Conservation (phyloP, 2,113 vertebrate genomes). For the Morphnarchus princeps region DNA sequence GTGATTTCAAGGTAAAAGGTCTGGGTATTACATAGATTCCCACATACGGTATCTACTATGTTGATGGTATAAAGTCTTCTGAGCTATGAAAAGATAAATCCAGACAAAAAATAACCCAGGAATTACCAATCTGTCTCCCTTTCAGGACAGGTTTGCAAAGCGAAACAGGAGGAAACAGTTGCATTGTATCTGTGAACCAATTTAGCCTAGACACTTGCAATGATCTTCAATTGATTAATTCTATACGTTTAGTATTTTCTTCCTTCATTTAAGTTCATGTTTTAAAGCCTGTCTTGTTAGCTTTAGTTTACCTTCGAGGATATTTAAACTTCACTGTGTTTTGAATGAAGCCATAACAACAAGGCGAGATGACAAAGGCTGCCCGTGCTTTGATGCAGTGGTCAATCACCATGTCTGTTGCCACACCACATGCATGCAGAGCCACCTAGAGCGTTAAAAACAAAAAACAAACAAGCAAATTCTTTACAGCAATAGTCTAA, state of each 20-base stretch:
- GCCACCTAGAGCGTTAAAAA: slow-evolving; percentile 80
- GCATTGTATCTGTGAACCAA: not conserved
- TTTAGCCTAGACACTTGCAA: not conserved
- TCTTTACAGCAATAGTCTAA: not conserved
- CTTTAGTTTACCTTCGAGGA: slow-evolving; percentile 83
- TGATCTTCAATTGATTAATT: not conserved
- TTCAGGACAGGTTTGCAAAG: not conserved
- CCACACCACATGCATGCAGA: slow-evolving; percentile 93
- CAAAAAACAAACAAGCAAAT: not conserved
- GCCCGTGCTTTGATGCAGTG: slow-evolving; percentile 84
- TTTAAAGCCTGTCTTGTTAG: not conserved
- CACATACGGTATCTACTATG: not conserved
- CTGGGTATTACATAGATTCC: not conserved
- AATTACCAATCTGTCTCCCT: not conserved
- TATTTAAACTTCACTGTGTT: slow-evolving; percentile 92
- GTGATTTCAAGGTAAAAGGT: not conserved
- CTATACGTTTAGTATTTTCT: not conserved
- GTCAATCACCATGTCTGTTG: slow-evolving; percentile 96
- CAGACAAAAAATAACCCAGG: not conserved
- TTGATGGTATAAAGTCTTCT: not conserved
- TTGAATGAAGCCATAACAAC: slow-evolving; percentile 97
- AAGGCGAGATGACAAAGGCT: slow-evolving; percentile 89
- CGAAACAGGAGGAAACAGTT: not conserved
- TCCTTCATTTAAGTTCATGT: not conserved
- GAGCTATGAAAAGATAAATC: not conserved